A percentile compares a stretch with the other conserved stretches of the same genome.
Evolutionary conservation across 2,888 invertebrate genomes (phyloP).

Genomic region (Zygaena filipendulae): DNA sequence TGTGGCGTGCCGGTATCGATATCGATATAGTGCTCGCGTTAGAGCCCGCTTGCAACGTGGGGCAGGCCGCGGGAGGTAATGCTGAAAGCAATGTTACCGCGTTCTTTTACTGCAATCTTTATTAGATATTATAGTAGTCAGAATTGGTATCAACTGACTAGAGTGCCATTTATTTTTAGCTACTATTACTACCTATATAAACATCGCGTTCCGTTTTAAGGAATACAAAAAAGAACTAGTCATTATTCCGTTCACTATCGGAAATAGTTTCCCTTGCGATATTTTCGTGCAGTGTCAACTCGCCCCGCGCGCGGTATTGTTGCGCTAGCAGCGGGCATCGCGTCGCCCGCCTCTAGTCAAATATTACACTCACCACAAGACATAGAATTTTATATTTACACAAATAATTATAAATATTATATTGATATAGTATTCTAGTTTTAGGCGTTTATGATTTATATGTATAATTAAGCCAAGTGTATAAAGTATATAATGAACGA

Average conservation of each 20-base stretch:
- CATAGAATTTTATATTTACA: slow-evolving; percentile 71
- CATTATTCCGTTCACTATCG: no score
- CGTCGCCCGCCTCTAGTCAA: slow-evolving; percentile 65
- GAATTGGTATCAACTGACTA: no score
- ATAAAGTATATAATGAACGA: slow-evolving; percentile 31
- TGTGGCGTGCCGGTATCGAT: slow-evolving; percentile 15
- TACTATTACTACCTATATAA: no score
- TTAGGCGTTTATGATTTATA: slow-evolving; percentile 63
- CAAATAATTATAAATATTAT: slow-evolving; percentile 68
- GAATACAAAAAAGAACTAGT: no score
- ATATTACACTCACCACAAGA: slow-evolving; percentile 62
- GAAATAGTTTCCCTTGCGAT: no score
- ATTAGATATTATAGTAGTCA: no score
- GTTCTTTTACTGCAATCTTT: no score
- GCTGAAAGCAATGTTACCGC: slow-evolving; percentile 10
- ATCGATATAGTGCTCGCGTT: no score
- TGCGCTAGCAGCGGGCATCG: no score
- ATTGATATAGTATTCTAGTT: slow-evolving; percentile 69
- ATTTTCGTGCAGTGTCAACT: no score
- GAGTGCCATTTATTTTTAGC: no score
- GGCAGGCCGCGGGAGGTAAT: slow-evolving; percentile 9
- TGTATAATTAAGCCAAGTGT: slow-evolving; percentile 52
- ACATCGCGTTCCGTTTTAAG: no score
- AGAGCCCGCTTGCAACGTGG: slow-evolving; percentile 3
- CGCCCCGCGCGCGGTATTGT: slow-evolving; percentile 22